phyloP scores from a whole-genome alignment of 2,797 vertebrate genomes.

The Alfaro cultratus region DNA sequence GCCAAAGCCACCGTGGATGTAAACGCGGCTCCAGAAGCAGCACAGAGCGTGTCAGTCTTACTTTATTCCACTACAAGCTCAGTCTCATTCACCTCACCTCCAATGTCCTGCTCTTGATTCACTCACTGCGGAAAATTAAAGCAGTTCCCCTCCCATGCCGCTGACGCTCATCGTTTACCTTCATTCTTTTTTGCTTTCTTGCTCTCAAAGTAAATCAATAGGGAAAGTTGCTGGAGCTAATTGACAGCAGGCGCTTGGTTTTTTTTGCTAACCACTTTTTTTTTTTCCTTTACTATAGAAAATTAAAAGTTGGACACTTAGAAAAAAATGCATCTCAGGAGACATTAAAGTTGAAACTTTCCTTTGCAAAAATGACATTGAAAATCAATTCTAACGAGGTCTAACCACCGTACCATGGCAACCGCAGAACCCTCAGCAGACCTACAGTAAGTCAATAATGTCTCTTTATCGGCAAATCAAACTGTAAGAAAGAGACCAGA shows the following conservation, averaged over 20 bases:
- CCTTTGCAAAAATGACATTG: neutral
- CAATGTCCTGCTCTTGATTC: conserved; percentile 28
- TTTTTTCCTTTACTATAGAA: neutral
- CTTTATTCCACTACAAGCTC: conserved; percentile 27
- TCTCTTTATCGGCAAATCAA: neutral
- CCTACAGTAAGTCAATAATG: neutral
- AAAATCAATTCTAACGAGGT: neutral
- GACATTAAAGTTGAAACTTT: neutral
- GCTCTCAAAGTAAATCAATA: neutral
- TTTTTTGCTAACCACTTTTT: neutral
- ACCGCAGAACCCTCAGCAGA: neutral
- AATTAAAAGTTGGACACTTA: neutral
- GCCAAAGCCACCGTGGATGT: conserved; percentile 38
- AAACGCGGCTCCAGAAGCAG: conserved; percentile 35
- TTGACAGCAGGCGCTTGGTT: neutral
- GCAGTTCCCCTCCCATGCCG: neutral
- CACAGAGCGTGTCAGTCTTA: conserved; percentile 16
- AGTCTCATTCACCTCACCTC: conserved; percentile 14
- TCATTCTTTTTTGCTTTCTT: neutral
- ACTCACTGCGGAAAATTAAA: conserved; percentile 19
- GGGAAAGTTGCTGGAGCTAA: neutral
- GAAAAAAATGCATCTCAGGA: neutral
- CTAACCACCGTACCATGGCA: neutral
- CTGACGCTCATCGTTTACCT: neutral
- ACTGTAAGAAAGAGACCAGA: neutral